phyloP scores from a whole-genome alignment of 2,888 invertebrate species.

The Saturnia japonica region DNA sequence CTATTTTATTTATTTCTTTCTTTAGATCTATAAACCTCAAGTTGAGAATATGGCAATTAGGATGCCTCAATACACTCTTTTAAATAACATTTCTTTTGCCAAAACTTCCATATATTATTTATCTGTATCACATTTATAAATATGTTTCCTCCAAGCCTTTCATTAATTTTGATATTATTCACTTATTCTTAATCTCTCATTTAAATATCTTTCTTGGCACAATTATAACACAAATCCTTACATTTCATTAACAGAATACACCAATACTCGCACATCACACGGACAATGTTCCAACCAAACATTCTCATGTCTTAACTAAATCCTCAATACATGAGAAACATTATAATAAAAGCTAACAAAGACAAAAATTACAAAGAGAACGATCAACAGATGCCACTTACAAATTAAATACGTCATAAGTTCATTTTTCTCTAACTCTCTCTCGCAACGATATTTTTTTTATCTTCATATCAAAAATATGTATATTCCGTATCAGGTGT shows the following conservation, averaged over 20 bases:
- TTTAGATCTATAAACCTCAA: slow-evolving; percentile 61
- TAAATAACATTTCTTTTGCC: slow-evolving; percentile 64
- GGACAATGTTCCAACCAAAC: slow-evolving; percentile 61
- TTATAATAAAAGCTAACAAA: slow-evolving; percentile 73
- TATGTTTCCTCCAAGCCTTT: slow-evolving; percentile 77
- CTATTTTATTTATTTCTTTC: slow-evolving; percentile 40
- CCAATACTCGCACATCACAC: slow-evolving; percentile 56
- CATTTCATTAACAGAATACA: slow-evolving; percentile 67
- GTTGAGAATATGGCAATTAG: slow-evolving; percentile 57
- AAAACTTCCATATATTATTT: slow-evolving; percentile 80
- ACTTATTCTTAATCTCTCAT: slow-evolving; percentile 80
- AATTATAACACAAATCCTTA: slow-evolving; percentile 75
- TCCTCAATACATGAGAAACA: slow-evolving; percentile 70
- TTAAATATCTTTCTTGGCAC: slow-evolving; percentile 81
- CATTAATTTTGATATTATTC: slow-evolving; percentile 79
- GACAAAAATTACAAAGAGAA: slow-evolving; percentile 71
- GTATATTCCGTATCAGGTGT: slow-evolving; percentile 43
- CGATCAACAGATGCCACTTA: slow-evolving; percentile 80
- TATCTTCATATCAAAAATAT: slow-evolving; percentile 68
- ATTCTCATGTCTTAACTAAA: slow-evolving; percentile 55
- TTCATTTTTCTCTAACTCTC: slow-evolving; percentile 56
- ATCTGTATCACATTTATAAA: slow-evolving; percentile 70
- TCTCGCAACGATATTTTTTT: slow-evolving; percentile 68
- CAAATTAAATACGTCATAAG: slow-evolving; percentile 76
- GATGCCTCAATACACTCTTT: slow-evolving; percentile 61